Evolutionary conservation across 2,113 vertebrate genomes (phyloP), one percentile per base, ranked within the genome.

Genomic region (Myotis davidii): DNA sequence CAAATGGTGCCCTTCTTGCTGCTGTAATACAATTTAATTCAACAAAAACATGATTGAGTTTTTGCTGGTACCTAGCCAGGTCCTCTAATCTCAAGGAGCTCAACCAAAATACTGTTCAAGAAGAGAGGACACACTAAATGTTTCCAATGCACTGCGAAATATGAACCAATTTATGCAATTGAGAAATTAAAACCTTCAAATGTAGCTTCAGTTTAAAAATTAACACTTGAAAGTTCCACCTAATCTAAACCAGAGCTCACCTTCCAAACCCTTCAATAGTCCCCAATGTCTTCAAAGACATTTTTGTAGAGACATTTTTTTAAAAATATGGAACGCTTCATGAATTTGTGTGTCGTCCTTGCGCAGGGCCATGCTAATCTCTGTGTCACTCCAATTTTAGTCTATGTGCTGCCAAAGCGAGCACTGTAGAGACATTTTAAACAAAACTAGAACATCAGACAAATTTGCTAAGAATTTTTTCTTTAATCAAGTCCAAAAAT

Each of bases 61-160:
- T 87, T 87, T 52, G 10, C 42, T 90, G 76, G 37, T 78, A 18
- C 23, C 64, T 39, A 45, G 37, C 69, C 64, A 73, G 20, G 32
- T 69, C 42, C 25, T 32, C 50, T 93, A 78, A 94, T 84, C 89
- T 92, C 69, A 77, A 83, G 61, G 48, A 93, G 45, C 25, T 81
- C 50, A 84, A 83, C 27, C 11, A 6, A 92, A 94, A 92, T 65
- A 67, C 10, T 83, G 54, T 72, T 79, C 89, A 90, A 78, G 86
- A 78, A 97, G 50, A 59, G 50, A 78, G 39, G 50, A n/a, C 23
- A 18, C 54, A 72, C 76, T 65, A 88, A 76, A 72, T 87, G 76
- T 83, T 92, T 78, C 59, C 67, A 94, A 54, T 16, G n/a, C 81
- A 89, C 4, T 87, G 81, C 89, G 92, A 97, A 92, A 86, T 59